Conservation (phyloP, 2,113 vertebrate species). For the Engystomops pustulosus region DNA sequence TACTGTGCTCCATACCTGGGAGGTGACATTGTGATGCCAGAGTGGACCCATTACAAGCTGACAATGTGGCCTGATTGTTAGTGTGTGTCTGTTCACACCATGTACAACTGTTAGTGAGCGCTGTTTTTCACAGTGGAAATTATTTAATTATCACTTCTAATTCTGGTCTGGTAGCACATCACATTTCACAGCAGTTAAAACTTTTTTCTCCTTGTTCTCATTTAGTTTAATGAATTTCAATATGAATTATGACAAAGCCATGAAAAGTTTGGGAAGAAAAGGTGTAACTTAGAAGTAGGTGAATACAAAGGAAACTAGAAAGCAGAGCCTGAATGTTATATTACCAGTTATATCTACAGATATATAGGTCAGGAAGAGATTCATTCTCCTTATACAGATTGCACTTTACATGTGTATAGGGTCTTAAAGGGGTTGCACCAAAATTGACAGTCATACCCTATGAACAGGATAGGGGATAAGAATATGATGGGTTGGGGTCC, state of each 20-base stretch:
- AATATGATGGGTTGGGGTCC: too few relatives aligned
- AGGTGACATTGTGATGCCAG: not conserved
- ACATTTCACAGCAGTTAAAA: conserved; percentile 81
- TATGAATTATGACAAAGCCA: conserved; percentile 66
- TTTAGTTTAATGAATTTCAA: conserved; percentile 70
- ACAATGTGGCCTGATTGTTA: not conserved
- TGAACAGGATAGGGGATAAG: too few relatives aligned
- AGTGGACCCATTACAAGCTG: not conserved
- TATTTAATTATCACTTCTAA: conserved; percentile 80
- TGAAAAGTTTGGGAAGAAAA: conserved; percentile 63
- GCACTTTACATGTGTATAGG: too few relatives aligned
- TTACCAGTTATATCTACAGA: too few relatives aligned
- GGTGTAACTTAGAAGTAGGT: too few relatives aligned
- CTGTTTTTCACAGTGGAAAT: conserved; percentile 75
- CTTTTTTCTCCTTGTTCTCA: conserved; percentile 72
- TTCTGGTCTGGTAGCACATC: conserved; percentile 76
- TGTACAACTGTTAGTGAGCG: conserved; percentile 70
- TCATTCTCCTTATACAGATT: too few relatives aligned
- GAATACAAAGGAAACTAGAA: too few relatives aligned
- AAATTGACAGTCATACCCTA: too few relatives aligned
- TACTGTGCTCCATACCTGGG: not conserved
- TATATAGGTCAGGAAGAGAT: too few relatives aligned
- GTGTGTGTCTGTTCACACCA: conserved; percentile 68
- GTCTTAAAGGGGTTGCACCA: too few relatives aligned
- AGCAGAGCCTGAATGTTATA: too few relatives aligned